phyloP scores from a whole-genome alignment of 2,797 vertebrate genomes.

The Meriones psammophilus region DNA sequence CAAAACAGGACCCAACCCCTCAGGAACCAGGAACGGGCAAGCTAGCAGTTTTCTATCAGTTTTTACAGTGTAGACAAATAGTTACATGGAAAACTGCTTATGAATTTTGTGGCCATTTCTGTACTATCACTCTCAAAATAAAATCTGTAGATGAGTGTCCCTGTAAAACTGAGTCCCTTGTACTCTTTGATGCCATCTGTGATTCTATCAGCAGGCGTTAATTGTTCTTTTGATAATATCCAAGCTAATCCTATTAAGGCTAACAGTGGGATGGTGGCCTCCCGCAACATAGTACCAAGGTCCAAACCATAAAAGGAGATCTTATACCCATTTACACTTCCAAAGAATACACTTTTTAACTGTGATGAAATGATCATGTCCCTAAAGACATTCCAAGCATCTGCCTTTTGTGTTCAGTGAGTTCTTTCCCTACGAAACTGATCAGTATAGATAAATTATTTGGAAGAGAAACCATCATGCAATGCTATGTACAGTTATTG shows the following conservation, averaged over 20 bases:
- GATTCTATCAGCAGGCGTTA: conserved; percentile 82
- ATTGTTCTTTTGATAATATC: conserved; percentile 86
- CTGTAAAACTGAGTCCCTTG: conserved; percentile 68
- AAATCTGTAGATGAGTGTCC: conserved; percentile 56
- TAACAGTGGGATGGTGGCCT: conserved; percentile 70
- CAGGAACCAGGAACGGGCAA: conserved; percentile 20
- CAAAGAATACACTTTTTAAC: conserved; percentile 78
- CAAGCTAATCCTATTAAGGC: conserved; percentile 81
- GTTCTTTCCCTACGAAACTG: conserved; percentile 75
- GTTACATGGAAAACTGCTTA: neutral
- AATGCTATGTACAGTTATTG: conserved; percentile 70
- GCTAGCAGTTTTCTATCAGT: conserved; percentile 18
- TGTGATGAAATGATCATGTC: conserved; percentile 73
- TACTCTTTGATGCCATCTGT: conserved; percentile 78
- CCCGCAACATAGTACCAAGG: conserved; percentile 75
- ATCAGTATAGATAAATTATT: conserved; percentile 85
- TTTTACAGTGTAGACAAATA: neutral
- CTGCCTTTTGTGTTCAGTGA: conserved; percentile 79
- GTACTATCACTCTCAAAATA: conserved; percentile 33
- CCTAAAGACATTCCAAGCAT: conserved; percentile 79
- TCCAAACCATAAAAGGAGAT: conserved; percentile 77
- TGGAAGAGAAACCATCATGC: conserved; percentile 69
- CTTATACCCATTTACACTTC: conserved; percentile 71
- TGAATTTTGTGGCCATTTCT: conserved; percentile 64
- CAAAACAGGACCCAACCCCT: neutral